phyloP scores from a whole-genome alignment of 1,140 invertebrate species.

The Condylostylus longicornis region DNA sequence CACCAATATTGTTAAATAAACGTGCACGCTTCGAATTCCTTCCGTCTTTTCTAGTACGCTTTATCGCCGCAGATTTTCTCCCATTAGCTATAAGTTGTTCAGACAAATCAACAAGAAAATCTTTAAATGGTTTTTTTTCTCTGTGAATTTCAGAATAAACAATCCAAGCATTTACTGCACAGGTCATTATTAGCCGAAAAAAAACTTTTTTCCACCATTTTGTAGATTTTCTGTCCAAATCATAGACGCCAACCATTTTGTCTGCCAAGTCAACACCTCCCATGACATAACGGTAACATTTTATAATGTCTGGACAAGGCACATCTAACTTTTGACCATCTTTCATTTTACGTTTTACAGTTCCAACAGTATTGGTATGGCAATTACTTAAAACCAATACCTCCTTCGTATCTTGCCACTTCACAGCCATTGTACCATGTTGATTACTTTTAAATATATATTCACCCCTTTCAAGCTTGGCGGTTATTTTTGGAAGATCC shows the following conservation, averaged over 20 bases:
- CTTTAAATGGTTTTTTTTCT: conserved; percentile 5
- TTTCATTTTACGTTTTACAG: conserved; percentile 11
- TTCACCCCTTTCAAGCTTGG: neutral
- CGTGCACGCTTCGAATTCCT: neutral
- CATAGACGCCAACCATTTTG: conserved; percentile 10
- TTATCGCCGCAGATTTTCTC: conserved; percentile 3
- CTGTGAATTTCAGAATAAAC: conserved; percentile 8
- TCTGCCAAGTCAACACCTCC: conserved; percentile 17
- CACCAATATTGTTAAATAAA: neutral
- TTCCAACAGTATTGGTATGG: conserved; percentile 7
- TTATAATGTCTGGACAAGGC: conserved; percentile 16
- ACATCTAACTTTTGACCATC: conserved; percentile 8
- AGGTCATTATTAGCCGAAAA: conserved; percentile 9
- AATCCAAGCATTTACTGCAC: conserved; percentile 11
- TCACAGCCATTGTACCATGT: conserved; percentile 7
- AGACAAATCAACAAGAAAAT: conserved; percentile 9
- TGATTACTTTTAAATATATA: conserved; percentile 8
- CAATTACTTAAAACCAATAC: conserved; percentile 13
- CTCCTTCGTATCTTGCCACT: conserved; percentile 15
- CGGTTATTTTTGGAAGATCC: neutral
- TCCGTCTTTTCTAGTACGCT: neutral
- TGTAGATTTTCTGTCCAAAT: conserved; percentile 14
- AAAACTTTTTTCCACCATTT: conserved; percentile 19
- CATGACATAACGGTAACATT: conserved; percentile 20
- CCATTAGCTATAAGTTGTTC: conserved; percentile 10